phyloP scores from a whole-genome alignment of 2,113 vertebrate species.

The Gnathonemus longibarbis region DNA sequence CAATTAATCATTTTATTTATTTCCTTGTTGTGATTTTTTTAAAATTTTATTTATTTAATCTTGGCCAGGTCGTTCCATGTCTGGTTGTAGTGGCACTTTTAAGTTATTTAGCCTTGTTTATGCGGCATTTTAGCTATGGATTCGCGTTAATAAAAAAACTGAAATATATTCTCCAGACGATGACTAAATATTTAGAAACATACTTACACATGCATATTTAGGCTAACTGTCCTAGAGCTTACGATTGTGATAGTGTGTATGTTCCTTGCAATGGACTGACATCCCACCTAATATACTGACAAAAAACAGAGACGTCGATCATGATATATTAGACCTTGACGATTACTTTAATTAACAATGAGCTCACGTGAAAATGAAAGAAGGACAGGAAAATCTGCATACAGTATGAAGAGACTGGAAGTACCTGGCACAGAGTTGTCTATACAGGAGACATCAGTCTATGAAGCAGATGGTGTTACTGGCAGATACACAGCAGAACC shows the following conservation, averaged over 20 bases:
- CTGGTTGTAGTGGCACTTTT: not conserved
- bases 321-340: not conserved
- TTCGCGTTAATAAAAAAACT: not conserved
- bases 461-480: not conserved
- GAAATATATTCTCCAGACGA: not conserved
- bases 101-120: not conserved
- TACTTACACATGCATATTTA: not conserved
- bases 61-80: not conserved
- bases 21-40: not conserved
- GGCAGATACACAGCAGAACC: not conserved
- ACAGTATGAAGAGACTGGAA: not conserved
- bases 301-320: not conserved
- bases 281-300: not conserved
- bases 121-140: not conserved
- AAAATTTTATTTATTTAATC: not conserved
- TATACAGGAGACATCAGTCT: not conserved
- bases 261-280: not conserved
- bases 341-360: not conserved
- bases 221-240: not conserved
- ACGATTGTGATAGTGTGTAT: not conserved
- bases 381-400: not conserved
- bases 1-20: not conserved
- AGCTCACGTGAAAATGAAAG: not conserved
- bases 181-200: not conserved
- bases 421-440: not conserved